Evolutionary conservation across 1,140 invertebrate species (phyloP).

Genomic region (Diorhabda carinulata): DNA sequence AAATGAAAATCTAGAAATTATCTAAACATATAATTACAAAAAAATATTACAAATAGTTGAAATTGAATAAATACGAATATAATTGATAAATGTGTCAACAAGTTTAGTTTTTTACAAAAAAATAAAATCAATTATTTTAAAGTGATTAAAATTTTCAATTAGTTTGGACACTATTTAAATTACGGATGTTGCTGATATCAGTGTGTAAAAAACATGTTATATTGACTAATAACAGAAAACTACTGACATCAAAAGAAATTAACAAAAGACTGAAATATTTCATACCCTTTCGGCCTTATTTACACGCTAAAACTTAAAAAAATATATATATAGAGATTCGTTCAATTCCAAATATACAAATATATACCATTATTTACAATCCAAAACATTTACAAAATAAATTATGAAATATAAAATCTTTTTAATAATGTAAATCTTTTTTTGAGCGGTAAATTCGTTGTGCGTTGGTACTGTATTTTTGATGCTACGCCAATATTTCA

Average conservation of each 20-base stretch:
- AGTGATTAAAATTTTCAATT: no score
- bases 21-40: no score
- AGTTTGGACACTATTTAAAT: no score
- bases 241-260: neutral
- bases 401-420: constrained; percentile 11
- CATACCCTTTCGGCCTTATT: neutral
- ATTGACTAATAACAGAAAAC: no score
- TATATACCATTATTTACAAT: constrained; percentile 12
- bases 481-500: constrained; percentile 15
- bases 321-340: constrained; percentile 18
- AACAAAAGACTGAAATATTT: constrained; percentile 18
- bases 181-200: no score
- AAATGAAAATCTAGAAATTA: no score
- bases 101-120: no score
- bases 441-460: constrained; percentile 18
- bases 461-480: neutral
- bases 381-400: constrained; percentile 18
- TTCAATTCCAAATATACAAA: constrained; percentile 18
- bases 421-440: neutral
- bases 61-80: no score
- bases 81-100: no score
- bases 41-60: no score
- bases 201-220: no score
- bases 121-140: no score
- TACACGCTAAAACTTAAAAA: constrained; percentile 8